Evolutionary conservation across 2,888 invertebrate genomes (phyloP).

Genomic region (Stratiomys singularior): DNA sequence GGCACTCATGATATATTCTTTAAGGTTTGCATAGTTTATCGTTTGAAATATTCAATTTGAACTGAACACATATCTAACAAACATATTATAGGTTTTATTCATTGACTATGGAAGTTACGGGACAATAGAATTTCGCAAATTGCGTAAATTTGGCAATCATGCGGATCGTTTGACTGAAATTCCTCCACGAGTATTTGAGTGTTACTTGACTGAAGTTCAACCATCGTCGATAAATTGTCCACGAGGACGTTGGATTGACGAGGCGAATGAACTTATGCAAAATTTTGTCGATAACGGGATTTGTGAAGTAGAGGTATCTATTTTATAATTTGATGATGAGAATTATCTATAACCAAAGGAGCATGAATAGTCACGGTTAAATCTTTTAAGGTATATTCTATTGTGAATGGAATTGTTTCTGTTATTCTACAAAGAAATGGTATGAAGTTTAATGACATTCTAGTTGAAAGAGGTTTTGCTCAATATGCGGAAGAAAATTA

Average conservation of each 20-base stretch:
- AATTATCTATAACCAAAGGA: not conserved
- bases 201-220: constrained; percentile 75
- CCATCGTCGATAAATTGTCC: constrained; percentile 73
- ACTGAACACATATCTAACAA: not conserved
- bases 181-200: constrained; percentile 77
- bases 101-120: constrained; percentile 81
- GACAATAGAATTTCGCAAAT: constrained; percentile 65
- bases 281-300: constrained; percentile 60
- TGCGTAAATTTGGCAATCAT: constrained; percentile 64
- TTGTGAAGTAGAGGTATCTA: constrained; percentile 67
- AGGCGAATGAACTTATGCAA: constrained; percentile 68
- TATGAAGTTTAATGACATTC: constrained; percentile 71
- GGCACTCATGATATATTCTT: constrained; percentile 52
- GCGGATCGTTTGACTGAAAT: constrained; percentile 56
- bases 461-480: constrained; percentile 74
- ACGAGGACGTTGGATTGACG: constrained; percentile 72
- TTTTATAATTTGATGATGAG: not conserved
- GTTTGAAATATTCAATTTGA: not conserved
- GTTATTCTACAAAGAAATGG: constrained; percentile 70
- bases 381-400: constrained; percentile 72
- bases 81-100: constrained; percentile 71
- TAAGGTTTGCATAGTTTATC: too few species aligned
- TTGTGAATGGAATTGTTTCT: constrained; percentile 79
- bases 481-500: constrained; percentile 79
- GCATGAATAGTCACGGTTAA: constrained; percentile 35